These are phyloP conservation scores for Teleogryllus occipitalis DNA, from an alignment of 1,140 invertebrate species.

Conservation along the genomic window DNA sequence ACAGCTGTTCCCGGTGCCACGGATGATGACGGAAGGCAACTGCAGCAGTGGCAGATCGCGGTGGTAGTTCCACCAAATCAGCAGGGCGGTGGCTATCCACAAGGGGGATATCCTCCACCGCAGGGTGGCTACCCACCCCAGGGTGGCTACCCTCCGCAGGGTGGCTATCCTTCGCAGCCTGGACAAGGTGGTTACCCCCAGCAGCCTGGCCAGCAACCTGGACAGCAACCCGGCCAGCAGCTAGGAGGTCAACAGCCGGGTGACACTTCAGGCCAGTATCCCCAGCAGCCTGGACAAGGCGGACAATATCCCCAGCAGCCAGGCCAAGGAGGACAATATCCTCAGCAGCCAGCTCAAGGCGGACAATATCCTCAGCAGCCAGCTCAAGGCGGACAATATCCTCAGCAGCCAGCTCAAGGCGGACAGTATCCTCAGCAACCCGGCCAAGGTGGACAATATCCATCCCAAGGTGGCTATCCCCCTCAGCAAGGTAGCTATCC, in stretches of 20 bases:
- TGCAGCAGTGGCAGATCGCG: constrained; percentile 31
- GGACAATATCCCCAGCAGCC: constrained; percentile 20
- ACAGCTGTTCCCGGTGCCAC: too few relatives aligned
- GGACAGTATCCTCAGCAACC: constrained; percentile 13
- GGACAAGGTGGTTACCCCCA: constrained; percentile 19
- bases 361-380: not conserved
- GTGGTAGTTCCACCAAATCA: constrained; percentile 20
- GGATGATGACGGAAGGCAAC: constrained; percentile 20
- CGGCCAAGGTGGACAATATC: not conserved
- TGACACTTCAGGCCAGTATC: not conserved
- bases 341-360: constrained; percentile 16
- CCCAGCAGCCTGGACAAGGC: constrained; percentile 15
- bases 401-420: not conserved
- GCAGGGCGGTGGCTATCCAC: constrained; percentile 22
- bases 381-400: not conserved
- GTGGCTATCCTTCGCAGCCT: constrained; percentile 20
- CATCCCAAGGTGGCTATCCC: constrained; percentile 19
- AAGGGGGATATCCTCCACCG: constrained; percentile 23
- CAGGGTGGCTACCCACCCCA: constrained; percentile 23
- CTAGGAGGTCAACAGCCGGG: not conserved
- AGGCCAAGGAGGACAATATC: constrained; percentile 16
- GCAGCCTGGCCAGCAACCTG: constrained; percentile 20
- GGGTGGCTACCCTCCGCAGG: constrained; percentile 20
- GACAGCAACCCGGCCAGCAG: not conserved
- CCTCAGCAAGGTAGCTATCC: not conserved